A percentile compares a stretch with the other conserved stretches of the same genome.
Evolutionary conservation across 1,140 invertebrate species (phyloP).

Genomic region (Zaprionus camerounensis): DNA sequence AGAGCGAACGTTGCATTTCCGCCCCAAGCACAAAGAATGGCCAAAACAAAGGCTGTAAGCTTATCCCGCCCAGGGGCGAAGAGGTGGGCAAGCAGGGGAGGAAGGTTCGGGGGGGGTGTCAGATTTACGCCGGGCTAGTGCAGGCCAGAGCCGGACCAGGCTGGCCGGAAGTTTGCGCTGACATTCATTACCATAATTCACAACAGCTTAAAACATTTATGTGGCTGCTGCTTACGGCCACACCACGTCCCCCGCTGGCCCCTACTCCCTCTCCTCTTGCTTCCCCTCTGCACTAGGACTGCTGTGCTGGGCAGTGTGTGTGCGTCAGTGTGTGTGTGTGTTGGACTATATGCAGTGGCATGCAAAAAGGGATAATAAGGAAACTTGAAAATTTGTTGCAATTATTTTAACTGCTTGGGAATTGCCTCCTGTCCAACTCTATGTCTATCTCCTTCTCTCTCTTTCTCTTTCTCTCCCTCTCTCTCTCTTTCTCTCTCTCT

Average conservation of each 20-base stretch:
- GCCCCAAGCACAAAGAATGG: conserved; percentile 35
- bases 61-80: not conserved
- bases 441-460: not conserved
- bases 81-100: not conserved
- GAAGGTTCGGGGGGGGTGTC: not conserved
- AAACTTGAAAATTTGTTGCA: conserved; percentile 81
- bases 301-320: not conserved
- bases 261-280: too few relatives aligned
- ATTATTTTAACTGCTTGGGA: conserved; percentile 79
- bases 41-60: conserved; percentile 54
- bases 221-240: conserved; percentile 62
- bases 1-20: conserved; percentile 71
- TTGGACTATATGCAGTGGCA: conserved; percentile 61
- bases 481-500: not conserved
- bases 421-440: conserved; percentile 26
- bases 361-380: conserved; percentile 66
- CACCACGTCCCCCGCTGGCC: not conserved
- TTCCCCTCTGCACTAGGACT: not conserved
- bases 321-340: conserved; percentile 27
- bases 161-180: conserved; percentile 74
- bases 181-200: conserved; percentile 82
- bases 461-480: not conserved
- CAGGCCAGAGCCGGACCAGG: conserved; percentile 17
- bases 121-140: conserved; percentile 1
- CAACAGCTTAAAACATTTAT: conserved; percentile 83